Conservation (phyloP, 92 coral and sea anemone genomes). For the Umimayanthus kanabou region DNA sequence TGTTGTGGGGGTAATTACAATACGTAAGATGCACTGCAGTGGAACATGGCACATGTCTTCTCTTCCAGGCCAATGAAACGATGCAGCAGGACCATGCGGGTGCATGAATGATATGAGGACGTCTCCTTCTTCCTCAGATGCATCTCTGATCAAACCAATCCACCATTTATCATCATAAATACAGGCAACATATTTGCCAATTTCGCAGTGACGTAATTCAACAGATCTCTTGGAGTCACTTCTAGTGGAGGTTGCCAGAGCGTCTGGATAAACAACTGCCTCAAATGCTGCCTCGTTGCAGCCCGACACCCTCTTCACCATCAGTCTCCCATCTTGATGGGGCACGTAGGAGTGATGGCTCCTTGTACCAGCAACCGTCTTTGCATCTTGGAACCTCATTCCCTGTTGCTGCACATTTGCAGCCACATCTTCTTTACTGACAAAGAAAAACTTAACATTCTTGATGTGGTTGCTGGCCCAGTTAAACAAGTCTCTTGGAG, state of each 20-base stretch:
- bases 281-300: conserved; percentile 26
- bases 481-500: conserved; percentile 17
- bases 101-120: conserved; percentile 40
- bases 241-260: not conserved
- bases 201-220: not conserved
- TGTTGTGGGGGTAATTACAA: conserved; percentile 31
- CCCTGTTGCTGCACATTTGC: conserved; percentile 4
- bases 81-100: conserved; percentile 38
- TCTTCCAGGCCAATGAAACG: conserved; percentile 37
- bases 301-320: conserved; percentile 24
- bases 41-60: conserved; percentile 45
- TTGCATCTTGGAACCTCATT: not conserved
- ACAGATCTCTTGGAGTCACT: not conserved
- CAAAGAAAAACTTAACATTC: conserved; percentile 3
- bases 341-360: conserved; percentile 1
- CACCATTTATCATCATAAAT: conserved; percentile 22
- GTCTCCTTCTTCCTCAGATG: conserved; percentile 27
- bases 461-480: conserved; percentile 19
- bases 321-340: conserved; percentile 30
- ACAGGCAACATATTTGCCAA: conserved; percentile 26
- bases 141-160: conserved; percentile 40
- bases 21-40: conserved; percentile 41
- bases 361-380: conserved; percentile 18
- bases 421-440: conserved; percentile 15
- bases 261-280: conserved; percentile 21